These are phyloP conservation scores for Chelonus formosanus DNA, from an alignment of 2,888 invertebrate species.

Conservation along the genomic window DNA sequence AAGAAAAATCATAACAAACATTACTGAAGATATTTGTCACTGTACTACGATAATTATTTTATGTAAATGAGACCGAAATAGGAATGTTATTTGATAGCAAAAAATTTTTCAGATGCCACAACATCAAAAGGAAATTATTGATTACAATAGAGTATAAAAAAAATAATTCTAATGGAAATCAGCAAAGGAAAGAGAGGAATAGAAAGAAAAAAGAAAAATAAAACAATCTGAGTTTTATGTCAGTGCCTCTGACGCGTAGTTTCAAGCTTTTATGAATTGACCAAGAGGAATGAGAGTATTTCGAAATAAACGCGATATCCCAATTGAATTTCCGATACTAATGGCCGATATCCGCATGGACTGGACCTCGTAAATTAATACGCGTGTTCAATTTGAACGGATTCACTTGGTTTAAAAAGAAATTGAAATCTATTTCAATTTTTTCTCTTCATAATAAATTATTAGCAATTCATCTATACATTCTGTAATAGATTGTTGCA, in stretches of 20 bases:
- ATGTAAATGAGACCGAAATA: no score
- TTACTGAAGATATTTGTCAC: no score
- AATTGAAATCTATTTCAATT: slow-evolving; percentile 18
- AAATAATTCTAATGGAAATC: no score
- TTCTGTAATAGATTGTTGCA: background rate
- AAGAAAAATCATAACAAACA: no score
- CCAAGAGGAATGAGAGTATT: slow-evolving; percentile 3
- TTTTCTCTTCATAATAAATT: no score
- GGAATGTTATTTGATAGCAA: no score
- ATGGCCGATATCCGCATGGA: slow-evolving; percentile 49
- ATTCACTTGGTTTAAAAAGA: slow-evolving; percentile 24
- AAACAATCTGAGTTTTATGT: slow-evolving; percentile 11
- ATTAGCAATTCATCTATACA: slow-evolving; percentile 29
- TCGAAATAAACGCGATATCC: slow-evolving; percentile 41
- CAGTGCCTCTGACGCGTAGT: background rate
- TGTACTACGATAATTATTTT: no score
- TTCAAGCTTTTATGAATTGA: slow-evolving; percentile 17
- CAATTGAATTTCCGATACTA: slow-evolving; percentile 50
- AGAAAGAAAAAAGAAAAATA: background rate
- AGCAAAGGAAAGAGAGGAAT: no score
- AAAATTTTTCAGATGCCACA: no score
- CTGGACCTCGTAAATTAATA: slow-evolving; percentile 37
- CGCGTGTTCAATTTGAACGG: slow-evolving; percentile 28
- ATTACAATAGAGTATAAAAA: no score
- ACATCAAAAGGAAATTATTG: no score